Percentiles rank a stretch among this genome's conserved stretches.
Evolutionary conservation across 2,888 invertebrate genomes (phyloP).

Genomic region (Dinocampus coccinellae): DNA sequence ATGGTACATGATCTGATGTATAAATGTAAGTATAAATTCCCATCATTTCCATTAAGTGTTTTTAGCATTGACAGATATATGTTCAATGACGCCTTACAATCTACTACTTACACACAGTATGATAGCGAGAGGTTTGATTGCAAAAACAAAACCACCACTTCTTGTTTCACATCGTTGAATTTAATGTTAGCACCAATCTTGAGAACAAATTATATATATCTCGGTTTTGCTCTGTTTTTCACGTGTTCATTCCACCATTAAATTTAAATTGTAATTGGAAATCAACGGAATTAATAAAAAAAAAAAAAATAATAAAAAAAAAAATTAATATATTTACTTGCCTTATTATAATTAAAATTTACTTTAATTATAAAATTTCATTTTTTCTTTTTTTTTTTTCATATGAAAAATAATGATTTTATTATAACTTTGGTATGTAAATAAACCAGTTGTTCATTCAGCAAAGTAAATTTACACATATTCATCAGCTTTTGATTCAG

Average conservation of each 20-base stretch:
- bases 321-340: too few relatives aligned
- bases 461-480: not conserved
- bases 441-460: not conserved
- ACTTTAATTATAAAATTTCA: not conserved
- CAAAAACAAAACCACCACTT: conserved; percentile 2
- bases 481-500: not conserved
- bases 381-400: not conserved
- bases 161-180: conserved; percentile 25
- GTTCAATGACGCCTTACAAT: not conserved
- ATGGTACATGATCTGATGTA: too few relatives aligned
- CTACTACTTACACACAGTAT: conserved; percentile 63
- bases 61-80: not conserved
- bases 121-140: conserved; percentile 52
- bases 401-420: not conserved
- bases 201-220: not conserved
- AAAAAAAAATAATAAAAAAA: too few relatives aligned
- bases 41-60: not conserved
- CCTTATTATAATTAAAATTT: not conserved
- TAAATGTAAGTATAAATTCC: not conserved
- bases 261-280: not conserved
- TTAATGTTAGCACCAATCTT: conserved; percentile 20
- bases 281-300: not conserved
- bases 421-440: not conserved
- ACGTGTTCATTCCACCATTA: not conserved
- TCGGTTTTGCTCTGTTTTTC: not conserved